Percentiles rank a stretch among this genome's conserved stretches.
phyloP scores from a whole-genome alignment of 2,797 vertebrate genomes.

The Anas capensis region DNA sequence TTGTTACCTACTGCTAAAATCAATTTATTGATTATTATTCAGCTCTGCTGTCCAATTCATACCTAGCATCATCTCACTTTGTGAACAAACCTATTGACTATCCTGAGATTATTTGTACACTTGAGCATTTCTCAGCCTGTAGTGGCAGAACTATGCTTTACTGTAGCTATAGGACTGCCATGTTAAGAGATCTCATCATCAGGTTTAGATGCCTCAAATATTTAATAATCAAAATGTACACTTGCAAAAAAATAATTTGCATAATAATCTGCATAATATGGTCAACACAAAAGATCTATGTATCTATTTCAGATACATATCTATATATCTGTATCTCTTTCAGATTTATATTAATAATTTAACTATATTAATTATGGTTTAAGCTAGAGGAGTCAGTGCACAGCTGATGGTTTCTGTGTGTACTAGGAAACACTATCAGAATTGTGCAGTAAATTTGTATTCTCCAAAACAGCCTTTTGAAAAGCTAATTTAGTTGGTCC shows the following conservation, averaged over 20 bases:
- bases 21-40: background rate
- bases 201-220: background rate
- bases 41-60: background rate
- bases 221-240: background rate
- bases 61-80: background rate
- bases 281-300: background rate
- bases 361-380: background rate
- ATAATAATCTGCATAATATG: background rate
- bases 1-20: background rate
- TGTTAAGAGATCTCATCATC: background rate
- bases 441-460: background rate
- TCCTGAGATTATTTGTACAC: background rate
- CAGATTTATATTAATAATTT: background rate
- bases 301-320: background rate
- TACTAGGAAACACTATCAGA: background rate
- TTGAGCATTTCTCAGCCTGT: background rate
- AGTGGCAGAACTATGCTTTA: background rate
- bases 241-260: background rate
- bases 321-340: background rate
- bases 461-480: background rate
- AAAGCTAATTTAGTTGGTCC: background rate
- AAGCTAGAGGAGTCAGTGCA: background rate
- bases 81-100: background rate
- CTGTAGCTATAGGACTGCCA: background rate
- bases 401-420: background rate